Conservation (phyloP, 2,888 invertebrate species). For the Mamestra brassicae region DNA sequence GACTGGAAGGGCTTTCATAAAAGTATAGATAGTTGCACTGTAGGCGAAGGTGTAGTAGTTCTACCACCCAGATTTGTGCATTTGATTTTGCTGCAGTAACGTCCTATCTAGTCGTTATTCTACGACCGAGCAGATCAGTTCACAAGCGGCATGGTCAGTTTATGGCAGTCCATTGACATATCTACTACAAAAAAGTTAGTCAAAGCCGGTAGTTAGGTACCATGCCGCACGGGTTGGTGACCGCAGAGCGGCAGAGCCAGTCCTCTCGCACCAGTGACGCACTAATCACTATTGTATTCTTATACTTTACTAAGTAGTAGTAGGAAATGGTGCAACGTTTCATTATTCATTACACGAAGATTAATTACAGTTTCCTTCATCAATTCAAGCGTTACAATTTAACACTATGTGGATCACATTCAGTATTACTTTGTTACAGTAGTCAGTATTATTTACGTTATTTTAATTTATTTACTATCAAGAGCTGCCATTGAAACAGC, state of each 20-base stretch:
- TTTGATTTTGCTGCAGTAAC: background rate
- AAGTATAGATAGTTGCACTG: background rate
- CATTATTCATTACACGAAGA: conserved; percentile 51
- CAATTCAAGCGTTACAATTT: conserved; percentile 46
- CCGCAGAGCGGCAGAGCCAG: conserved; percentile 25
- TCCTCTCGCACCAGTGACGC: conserved; percentile 30
- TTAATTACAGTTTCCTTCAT: conserved; percentile 48
- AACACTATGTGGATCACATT: conserved; percentile 25
- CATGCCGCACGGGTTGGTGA: conserved; percentile 41
- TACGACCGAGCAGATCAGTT: background rate
- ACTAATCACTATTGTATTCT: conserved; percentile 37
- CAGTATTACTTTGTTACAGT: conserved; percentile 6
- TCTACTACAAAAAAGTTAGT: conserved; percentile 31
- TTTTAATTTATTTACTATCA: conserved; percentile 10
- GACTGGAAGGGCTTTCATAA: background rate
- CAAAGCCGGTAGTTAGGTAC: conserved; percentile 16
- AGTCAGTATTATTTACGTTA: background rate
- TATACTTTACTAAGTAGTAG: conserved; percentile 17
- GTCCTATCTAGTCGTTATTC: background rate
- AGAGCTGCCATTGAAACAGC: conserved; percentile 37
- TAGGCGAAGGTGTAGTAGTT: background rate
- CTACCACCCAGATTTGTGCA: background rate
- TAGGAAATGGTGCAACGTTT: conserved; percentile 51
- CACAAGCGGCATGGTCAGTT: conserved; percentile 7
- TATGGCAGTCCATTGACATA: conserved; percentile 30